Base-by-base conservation (phyloP, 2,888 invertebrate genomes). In the Hypsopygia costalis region DNA sequence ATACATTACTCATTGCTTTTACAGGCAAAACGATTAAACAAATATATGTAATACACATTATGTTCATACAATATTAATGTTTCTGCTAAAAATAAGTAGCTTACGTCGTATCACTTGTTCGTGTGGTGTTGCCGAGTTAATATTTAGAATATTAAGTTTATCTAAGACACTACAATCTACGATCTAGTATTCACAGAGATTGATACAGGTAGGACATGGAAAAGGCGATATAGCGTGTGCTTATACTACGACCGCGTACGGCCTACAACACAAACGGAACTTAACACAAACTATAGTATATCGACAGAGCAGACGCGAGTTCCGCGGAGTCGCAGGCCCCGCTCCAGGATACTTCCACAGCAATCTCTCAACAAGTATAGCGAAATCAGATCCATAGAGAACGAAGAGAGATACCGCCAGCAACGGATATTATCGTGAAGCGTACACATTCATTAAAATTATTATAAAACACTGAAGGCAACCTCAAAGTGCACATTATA, bases 91-190 rank as follows among this genome's bases (percentile, higher is more conserved):
- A 74, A 76, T 78, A 81, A 65, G 67, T 73, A 69, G 74, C 74
- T 76, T 72, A 73, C 57, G 61, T 81, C 81, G 81, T 87, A 87
- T 87, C 87, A 87, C 87, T 85, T 79, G 64, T 76, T 71, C 69
- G 75, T 78, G 78, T 87, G 87, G 87, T 87, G 87, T 87, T 82
- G 82, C 69, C 73, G 70, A 75, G 70, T 82, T 62, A 69, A 81
- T 85, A 82, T 86, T 87, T 87, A 85, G 86, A 87, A 86, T 85
- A 82, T 86, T 78, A 74, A 70, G 67, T 73, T 77, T 76, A 80
- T 75, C 86, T 86, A 87, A 85, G 78, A 82, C 85, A 85, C 87
- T 87, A 87, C 85, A 41, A 62, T 63, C 86, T 85, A 86, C 85
- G 53, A 61, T 65, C 83, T 86, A 85, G 69, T 87, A 87, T 87